Percentiles rank a stretch among this genome's conserved stretches.
These are phyloP conservation scores for Reticulitermes lucifugus DNA, from an alignment of 2,888 invertebrate species.

Conservation along the genomic window DNA sequence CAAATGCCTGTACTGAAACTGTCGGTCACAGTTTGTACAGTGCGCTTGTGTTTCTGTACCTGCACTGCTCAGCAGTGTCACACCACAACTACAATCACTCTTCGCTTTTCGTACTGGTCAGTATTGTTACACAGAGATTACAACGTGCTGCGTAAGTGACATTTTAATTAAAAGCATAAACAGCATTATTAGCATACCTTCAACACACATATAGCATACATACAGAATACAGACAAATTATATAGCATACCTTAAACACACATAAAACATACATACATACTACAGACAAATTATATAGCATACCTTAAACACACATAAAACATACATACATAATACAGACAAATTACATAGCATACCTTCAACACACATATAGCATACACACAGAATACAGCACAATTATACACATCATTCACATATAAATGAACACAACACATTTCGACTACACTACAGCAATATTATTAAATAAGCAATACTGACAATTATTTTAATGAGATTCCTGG, in stretches of 20 bases:
- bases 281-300: not conserved
- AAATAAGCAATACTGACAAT: slow-evolving; percentile 40
- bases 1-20: too few relatives aligned
- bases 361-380: slow-evolving; percentile 20
- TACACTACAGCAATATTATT: slow-evolving; percentile 29
- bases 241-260: not conserved
- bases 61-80: too few relatives aligned
- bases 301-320: slow-evolving; percentile 1
- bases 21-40: too few relatives aligned
- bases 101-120: too few relatives aligned
- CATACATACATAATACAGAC: slow-evolving; percentile 17
- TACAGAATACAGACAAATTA: not conserved
- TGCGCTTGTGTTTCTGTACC: too few relatives aligned
- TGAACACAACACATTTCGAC: slow-evolving; percentile 12
- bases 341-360: not conserved
- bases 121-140: not conserved
- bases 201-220: slow-evolving; percentile 25
- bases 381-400: not conserved
- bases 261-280: slow-evolving; percentile 11
- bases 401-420: slow-evolving; percentile 6
- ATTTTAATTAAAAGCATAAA: not conserved
- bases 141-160: too few relatives aligned
- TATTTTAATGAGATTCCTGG: slow-evolving; percentile 30
- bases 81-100: too few relatives aligned
- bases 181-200: not conserved